Base-by-base conservation (phyloP, 2,888 invertebrate species). In the Drosophila tanythrix region DNA sequence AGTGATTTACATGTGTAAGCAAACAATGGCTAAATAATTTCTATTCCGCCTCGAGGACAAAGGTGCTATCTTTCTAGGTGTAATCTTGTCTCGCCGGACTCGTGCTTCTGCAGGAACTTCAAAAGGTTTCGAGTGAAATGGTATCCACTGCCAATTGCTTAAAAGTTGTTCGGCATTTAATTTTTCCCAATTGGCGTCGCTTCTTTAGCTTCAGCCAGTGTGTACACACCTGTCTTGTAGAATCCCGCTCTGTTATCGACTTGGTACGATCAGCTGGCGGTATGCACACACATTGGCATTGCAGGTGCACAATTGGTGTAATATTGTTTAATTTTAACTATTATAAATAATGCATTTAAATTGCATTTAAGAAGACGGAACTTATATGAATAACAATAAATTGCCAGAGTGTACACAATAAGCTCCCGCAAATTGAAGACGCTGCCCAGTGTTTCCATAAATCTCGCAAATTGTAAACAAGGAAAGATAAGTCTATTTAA, bases 11-110 rank as follows among this genome's bases (percentile, higher is more conserved):
- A 48, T 48, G 6, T 25, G 15, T 48, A 27, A 53, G 15, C 2
- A 35, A 21, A 15, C 1, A 8, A 53, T 10, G 40, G 40, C 43
- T 29, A 21, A 21, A 5, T 18, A n/a, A 15, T 29, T 56, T 38
- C 8, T 21, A 18, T 36, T 13, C 13, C 29, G 21, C 64, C 21
- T 56, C 55, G 2, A 79, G 52, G 27, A 76, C 76, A 10, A 51
- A 31, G 10, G 29, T 40, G 43, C 73, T 33, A 10, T 33, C 11
- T 3, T 33, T 11, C 33, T 33, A 3, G 33, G 33, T 0, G 70
- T 79, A 2, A 31, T 50, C n/a, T 64, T 53, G 18, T 76, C 70
- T 6, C 66, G 55, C 18, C 73, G 7, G 7, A 62, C 46, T 79
- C 79, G 18, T 76, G 58, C 2, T 40, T 3, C 1, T 66, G 71